Conservation (phyloP, 2,888 invertebrate species). For the Hermaeophaga mercurialis region DNA sequence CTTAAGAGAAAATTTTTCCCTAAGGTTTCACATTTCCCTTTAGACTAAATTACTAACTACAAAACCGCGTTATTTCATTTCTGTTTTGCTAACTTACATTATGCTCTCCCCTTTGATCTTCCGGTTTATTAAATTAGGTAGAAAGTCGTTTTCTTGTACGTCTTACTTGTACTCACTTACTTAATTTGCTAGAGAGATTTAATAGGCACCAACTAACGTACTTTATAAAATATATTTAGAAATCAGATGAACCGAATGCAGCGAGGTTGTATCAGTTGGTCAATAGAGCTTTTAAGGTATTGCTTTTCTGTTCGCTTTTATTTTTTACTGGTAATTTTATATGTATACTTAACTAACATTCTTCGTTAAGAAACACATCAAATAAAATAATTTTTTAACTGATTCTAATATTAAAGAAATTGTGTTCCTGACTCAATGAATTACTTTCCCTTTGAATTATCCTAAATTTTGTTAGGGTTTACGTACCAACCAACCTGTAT, state of each 20-base stretch:
- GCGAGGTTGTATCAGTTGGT: no score
- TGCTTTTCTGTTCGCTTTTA: no score
- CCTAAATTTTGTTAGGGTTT: no score
- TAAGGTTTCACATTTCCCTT: neutral
- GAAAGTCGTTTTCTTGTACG: conserved; percentile 11
- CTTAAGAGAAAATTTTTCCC: neutral
- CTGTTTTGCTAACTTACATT: neutral
- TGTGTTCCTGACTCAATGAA: no score
- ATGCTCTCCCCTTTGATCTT: conserved; percentile 2
- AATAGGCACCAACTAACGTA: neutral
- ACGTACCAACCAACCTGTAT: no score
- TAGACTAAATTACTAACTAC: neutral
- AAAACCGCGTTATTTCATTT: conserved; percentile 11
- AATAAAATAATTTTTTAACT: no score
- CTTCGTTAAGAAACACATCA: no score
- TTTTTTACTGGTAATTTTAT: no score
- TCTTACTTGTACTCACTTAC: conserved; percentile 6
- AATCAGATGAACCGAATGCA: neutral
- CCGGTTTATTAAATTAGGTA: conserved; percentile 3
- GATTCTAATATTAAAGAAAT: no score
- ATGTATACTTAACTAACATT: no score
- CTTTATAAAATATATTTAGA: neutral
- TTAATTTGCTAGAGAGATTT: conserved; percentile 6
- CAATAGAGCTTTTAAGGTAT: no score
- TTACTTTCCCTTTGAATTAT: no score